These are phyloP conservation scores for Alligator sinensis DNA, from an alignment of 2,113 vertebrate genomes.

Conservation along the genomic window DNA sequence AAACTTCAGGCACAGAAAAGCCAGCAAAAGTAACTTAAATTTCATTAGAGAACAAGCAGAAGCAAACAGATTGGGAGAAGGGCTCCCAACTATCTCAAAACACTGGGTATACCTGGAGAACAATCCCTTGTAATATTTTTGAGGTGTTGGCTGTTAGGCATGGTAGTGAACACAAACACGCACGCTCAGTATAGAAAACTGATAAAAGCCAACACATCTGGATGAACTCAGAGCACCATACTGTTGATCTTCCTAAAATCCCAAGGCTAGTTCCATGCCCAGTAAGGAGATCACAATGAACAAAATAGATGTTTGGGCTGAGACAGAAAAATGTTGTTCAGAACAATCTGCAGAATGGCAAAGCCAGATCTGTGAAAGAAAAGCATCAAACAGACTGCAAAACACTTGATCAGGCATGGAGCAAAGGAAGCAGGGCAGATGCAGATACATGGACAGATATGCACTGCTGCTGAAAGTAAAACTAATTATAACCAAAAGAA, in stretches of 20 bases:
- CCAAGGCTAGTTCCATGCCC: not conserved
- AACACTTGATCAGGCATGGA: slow-evolving; percentile 28
- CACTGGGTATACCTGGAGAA: not conserved
- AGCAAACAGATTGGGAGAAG: not conserved
- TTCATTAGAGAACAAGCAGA: not conserved
- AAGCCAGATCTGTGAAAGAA: slow-evolving; percentile 23
- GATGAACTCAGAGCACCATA: not conserved
- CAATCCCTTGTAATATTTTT: not conserved
- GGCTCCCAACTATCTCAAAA: not conserved
- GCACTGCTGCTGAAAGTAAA: not conserved
- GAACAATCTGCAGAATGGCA: slow-evolving; percentile 19
- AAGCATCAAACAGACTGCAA: slow-evolving; percentile 29
- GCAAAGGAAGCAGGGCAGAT: not conserved
- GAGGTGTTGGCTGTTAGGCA: not conserved
- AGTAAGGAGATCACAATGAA: not conserved
- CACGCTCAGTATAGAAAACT: not conserved
- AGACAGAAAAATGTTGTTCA: slow-evolving; percentile 29
- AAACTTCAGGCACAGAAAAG: not conserved
- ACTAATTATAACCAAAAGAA: not conserved
- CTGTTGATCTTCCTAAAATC: not conserved
- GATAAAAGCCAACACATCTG: not conserved
- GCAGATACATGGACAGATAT: not conserved
- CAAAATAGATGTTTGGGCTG: slow-evolving; percentile 4
- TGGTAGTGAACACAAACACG: not conserved
- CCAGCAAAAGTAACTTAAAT: not conserved